Conservation (phyloP, 2,888 invertebrate genomes). For the Lithophane leautieri region DNA sequence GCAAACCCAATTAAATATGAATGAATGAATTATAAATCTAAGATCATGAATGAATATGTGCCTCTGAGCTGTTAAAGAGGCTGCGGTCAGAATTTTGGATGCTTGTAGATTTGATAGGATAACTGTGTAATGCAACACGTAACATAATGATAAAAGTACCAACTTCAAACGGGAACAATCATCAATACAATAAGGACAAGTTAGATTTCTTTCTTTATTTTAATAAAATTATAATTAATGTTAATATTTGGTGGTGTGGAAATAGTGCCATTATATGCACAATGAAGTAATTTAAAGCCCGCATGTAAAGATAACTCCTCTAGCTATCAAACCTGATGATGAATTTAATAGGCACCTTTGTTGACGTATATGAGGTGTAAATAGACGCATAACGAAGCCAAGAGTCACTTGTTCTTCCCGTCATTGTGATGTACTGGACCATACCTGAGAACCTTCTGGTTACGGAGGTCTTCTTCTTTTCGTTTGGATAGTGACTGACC, state of each 20-base stretch:
- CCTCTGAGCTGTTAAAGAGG: conserved; percentile 45
- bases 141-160: conserved; percentile 60
- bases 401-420: not conserved
- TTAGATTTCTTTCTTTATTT: conserved; percentile 78
- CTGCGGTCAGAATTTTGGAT: conserved; percentile 46
- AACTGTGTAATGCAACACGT: conserved; percentile 43
- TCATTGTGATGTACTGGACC: not conserved
- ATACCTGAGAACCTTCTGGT: not conserved
- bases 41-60: conserved; percentile 41
- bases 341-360: conserved; percentile 51
- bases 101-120: conserved; percentile 61
- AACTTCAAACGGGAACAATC: conserved; percentile 72
- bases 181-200: conserved; percentile 68
- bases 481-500: too few relatives aligned
- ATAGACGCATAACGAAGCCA: not conserved
- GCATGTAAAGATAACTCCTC: conserved; percentile 61
- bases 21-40: conserved; percentile 39
- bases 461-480: too few relatives aligned
- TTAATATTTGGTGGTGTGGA: conserved; percentile 68
- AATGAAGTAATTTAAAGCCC: conserved; percentile 70
- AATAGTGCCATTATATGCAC: conserved; percentile 70
- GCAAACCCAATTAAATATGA: conserved; percentile 51
- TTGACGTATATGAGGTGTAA: conserved; percentile 23
- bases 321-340: conserved; percentile 60
- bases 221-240: conserved; percentile 61